Conservation (phyloP, 2,888 invertebrate genomes). For the Prosopocoilus inquinatus region DNA sequence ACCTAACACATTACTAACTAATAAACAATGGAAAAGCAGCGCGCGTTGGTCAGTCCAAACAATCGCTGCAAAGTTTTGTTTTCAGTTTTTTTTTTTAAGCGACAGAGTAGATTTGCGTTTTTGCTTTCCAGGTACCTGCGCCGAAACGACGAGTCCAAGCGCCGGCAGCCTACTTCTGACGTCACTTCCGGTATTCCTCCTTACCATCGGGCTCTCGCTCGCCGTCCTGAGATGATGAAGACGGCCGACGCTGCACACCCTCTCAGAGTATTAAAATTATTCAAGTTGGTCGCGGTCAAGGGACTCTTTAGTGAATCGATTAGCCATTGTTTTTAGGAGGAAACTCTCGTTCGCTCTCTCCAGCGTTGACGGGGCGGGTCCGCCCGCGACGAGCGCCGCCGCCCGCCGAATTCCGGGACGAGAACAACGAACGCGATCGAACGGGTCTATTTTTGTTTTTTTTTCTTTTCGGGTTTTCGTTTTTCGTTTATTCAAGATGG, state of each 20-base stretch:
- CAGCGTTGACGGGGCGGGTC: not conserved
- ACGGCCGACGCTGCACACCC: constrained; percentile 14
- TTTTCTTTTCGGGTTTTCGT: no score
- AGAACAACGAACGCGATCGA: not conserved
- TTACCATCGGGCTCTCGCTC: constrained; percentile 6
- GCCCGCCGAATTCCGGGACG: not conserved
- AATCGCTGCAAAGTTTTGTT: no score
- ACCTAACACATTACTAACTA: no score
- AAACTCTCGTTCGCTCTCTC: no score
- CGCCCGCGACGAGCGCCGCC: not conserved
- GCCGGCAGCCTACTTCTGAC: constrained; percentile 14
- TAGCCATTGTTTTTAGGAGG: no score
- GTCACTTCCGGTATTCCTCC: constrained; percentile 11
- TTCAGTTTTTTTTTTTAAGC: no score
- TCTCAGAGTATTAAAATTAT: constrained; percentile 17
- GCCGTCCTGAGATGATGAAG: constrained; percentile 20
- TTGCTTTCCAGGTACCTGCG: constrained; percentile 25
- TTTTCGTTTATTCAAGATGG: no score
- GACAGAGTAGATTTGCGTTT: no score
- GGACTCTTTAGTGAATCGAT: constrained; percentile 13
- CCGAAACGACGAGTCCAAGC: constrained; percentile 16
- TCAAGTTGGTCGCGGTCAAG: not conserved
- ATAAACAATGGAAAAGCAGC: no score
- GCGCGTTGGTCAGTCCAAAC: no score
- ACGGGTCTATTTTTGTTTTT: no score